Evolutionary conservation across 2,888 invertebrate genomes (phyloP).

Genomic region (Drosophila anceps): DNA sequence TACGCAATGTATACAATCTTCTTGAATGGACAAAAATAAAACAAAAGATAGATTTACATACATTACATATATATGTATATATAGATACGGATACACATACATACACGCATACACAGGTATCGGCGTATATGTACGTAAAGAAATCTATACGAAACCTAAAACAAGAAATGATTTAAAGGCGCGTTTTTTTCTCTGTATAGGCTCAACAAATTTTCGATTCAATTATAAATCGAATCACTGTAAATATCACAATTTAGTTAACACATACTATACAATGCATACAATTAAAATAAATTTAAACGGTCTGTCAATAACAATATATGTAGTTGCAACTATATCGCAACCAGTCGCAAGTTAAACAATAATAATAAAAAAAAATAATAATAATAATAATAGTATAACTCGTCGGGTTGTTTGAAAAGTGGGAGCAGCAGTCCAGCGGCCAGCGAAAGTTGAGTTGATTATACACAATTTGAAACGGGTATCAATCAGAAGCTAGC

Average conservation of each 20-base stretch:
- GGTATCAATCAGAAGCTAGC: constrained; percentile 61
- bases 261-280: constrained; percentile 80
- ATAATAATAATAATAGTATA: constrained; percentile 11
- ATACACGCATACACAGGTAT: constrained; percentile 9
- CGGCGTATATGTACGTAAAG: constrained; percentile 31
- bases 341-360: constrained; percentile 15
- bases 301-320: constrained; percentile 50
- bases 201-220: constrained; percentile 82
- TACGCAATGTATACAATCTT: constrained; percentile 69
- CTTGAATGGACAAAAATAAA: constrained; percentile 48
- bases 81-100: constrained; percentile 22
- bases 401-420: constrained; percentile 30
- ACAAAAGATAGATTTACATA: constrained; percentile 39
- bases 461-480: constrained; percentile 19
- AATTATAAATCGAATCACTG: constrained; percentile 85
- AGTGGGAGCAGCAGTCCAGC: neutral
- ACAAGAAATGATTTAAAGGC: constrained; percentile 69
- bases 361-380: constrained; percentile 13
- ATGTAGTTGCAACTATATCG: constrained; percentile 17
- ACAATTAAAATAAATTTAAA: constrained; percentile 69
- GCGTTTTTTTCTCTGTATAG: constrained; percentile 70
- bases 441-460: constrained; percentile 3
- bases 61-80: constrained; percentile 25
- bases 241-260: constrained; percentile 86
- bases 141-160: constrained; percentile 64